These are phyloP conservation scores for Acleris cristana DNA, from an alignment of 2,888 invertebrate genomes.

Conservation along the genomic window DNA sequence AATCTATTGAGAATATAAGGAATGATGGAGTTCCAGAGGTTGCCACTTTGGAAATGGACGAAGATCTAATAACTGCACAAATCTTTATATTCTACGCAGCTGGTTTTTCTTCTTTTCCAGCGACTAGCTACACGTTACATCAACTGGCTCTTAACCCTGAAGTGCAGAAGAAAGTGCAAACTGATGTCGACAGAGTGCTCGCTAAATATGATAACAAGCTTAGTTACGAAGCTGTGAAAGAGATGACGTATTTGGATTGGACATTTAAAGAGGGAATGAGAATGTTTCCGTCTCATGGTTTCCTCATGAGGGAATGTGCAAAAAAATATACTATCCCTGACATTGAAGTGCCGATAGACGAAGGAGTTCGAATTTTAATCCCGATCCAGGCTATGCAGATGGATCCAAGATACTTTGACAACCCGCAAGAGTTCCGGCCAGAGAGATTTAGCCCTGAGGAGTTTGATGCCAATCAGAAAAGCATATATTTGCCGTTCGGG, in stretches of 20 bases:
- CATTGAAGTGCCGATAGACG: slow-evolving; percentile 46
- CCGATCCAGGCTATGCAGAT: slow-evolving; percentile 37
- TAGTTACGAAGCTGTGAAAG: slow-evolving; percentile 62
- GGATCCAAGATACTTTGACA: slow-evolving; percentile 41
- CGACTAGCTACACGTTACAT: slow-evolving; percentile 66
- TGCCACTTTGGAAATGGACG: slow-evolving; percentile 54
- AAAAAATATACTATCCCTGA: slow-evolving; percentile 53
- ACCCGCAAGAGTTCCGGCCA: slow-evolving; percentile 40
- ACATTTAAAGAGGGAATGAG: slow-evolving; percentile 63
- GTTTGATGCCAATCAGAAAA: slow-evolving; percentile 42
- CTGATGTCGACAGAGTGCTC: slow-evolving; percentile 58
- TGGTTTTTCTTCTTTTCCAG: slow-evolving; percentile 76
- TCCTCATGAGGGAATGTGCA: slow-evolving; percentile 51
- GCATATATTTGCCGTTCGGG: slow-evolving; percentile 61
- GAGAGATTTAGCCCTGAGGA: slow-evolving; percentile 40
- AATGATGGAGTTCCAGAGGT: slow-evolving; percentile 41
- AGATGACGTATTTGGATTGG: slow-evolving; percentile 67
- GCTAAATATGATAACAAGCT: slow-evolving; percentile 52
- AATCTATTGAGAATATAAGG: slow-evolving; percentile 48
- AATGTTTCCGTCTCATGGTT: slow-evolving; percentile 58
- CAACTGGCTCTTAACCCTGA: slow-evolving; percentile 62
- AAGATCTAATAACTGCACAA: slow-evolving; percentile 57
- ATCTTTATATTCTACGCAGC: slow-evolving; percentile 71
- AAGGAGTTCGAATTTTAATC: slow-evolving; percentile 31
- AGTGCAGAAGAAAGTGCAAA: slow-evolving; percentile 58